phyloP scores from a whole-genome alignment of 2,888 invertebrate species.

The Xylocampa areola region DNA sequence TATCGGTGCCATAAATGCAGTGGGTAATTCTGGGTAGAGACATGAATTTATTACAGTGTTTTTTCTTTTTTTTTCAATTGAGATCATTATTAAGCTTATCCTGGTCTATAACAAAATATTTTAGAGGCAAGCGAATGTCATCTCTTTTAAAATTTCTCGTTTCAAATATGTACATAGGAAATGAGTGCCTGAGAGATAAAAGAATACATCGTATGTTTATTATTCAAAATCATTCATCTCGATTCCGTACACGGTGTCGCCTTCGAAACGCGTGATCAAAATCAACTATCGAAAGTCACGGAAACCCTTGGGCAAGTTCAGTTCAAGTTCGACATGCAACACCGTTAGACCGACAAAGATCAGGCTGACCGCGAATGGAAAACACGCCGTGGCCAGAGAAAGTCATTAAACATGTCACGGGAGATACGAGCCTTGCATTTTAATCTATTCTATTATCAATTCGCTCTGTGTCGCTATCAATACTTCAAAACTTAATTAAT shows the following conservation, averaged over 20 bases:
- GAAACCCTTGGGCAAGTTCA: conserved; percentile 60
- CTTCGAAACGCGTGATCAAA: conserved; percentile 75
- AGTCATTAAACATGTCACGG: conserved; percentile 85
- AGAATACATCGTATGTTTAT: conserved; percentile 42
- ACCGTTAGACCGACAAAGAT: conserved; percentile 71
- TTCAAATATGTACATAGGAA: conserved; percentile 26
- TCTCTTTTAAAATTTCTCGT: not conserved
- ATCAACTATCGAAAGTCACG: conserved; percentile 65
- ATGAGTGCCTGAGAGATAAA: conserved; percentile 39
- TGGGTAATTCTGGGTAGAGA: too few relatives aligned
- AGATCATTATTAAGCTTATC: too few relatives aligned
- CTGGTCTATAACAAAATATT: too few relatives aligned
- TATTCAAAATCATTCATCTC: conserved; percentile 61
- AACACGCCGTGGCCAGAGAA: conserved; percentile 79
- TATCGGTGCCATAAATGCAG: not conserved
- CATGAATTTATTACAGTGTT: too few relatives aligned
- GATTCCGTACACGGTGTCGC: conserved; percentile 65
- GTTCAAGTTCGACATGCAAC: conserved; percentile 54
- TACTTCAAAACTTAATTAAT: conserved; percentile 49
- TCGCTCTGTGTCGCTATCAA: conserved; percentile 51
- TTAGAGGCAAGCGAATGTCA: not conserved
- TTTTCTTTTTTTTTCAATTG: too few relatives aligned
- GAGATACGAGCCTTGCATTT: conserved; percentile 72
- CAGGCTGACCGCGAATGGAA: conserved; percentile 71
- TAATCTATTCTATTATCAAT: conserved; percentile 69